A percentile compares a stretch with the other conserved stretches of the same genome.
Evolutionary conservation across 2,797 vertebrate genomes (phyloP).

Genomic region (Pseudotriccus pelzelni): DNA sequence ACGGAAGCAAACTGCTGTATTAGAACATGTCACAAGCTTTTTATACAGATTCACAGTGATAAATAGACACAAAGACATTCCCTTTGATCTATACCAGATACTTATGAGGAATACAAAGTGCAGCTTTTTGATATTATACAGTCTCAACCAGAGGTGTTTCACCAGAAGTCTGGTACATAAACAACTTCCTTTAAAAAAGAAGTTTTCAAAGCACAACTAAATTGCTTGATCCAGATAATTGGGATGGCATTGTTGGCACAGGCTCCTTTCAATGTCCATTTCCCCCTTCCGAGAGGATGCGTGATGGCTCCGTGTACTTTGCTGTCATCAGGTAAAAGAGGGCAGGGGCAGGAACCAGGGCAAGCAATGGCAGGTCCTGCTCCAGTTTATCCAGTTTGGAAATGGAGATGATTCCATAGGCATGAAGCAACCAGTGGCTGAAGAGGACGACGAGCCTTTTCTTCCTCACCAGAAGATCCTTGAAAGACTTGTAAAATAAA

Average conservation of each 20-base stretch:
- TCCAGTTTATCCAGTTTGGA: constrained; percentile 91
- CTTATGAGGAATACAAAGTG: neutral
- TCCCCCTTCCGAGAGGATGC: constrained; percentile 91
- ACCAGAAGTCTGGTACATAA: neutral
- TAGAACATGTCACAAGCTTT: neutral
- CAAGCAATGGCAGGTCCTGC: constrained; percentile 90
- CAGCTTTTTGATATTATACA: neutral
- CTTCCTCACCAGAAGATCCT: constrained; percentile 92
- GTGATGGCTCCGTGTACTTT: constrained; percentile 92
- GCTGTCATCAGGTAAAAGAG: constrained; percentile 95
- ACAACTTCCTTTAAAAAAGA: neutral
- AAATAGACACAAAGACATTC: neutral
- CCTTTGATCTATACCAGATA: neutral
- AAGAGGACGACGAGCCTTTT: constrained; percentile 94
- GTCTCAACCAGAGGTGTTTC: neutral
- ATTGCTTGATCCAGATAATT: neutral
- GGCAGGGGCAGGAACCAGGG: constrained; percentile 91
- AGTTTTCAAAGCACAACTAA: neutral
- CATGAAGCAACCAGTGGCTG: constrained; percentile 97
- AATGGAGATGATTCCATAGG: constrained; percentile 97
- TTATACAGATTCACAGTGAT: neutral
- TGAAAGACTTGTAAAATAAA: constrained; percentile 84
- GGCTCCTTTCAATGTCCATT: constrained; percentile 83
- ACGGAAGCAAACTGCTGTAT: neutral
- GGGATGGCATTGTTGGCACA: neutral